Evolutionary conservation across 1,140 invertebrate genomes (phyloP).

Genomic region (Pteromalus puparum): DNA sequence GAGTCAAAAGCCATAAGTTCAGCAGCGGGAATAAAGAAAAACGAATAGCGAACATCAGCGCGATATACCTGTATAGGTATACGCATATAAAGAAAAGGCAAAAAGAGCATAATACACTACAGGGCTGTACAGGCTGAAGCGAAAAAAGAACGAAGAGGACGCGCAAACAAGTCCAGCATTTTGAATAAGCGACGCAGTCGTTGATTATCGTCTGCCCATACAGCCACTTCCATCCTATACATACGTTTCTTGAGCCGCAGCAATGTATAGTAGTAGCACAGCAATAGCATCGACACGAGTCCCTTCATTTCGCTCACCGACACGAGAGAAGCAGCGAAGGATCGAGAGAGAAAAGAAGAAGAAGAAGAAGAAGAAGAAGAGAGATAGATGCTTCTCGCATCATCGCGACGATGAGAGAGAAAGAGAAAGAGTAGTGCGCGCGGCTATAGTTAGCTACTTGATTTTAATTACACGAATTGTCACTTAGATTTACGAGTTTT

Average conservation of each 20-base stretch:
- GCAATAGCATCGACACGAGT: background rate
- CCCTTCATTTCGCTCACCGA: background rate
- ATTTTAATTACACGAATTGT: constrained; percentile 69
- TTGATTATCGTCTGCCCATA: constrained; percentile 16
- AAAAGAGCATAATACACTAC: background rate
- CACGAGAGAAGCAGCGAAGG: background rate
- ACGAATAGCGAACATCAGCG: background rate
- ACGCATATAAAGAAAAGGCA: background rate
- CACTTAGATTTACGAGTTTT: constrained; percentile 62
- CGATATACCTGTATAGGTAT: background rate
- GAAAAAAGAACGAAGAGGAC: constrained; percentile 1
- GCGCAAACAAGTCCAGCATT: constrained; percentile 19
- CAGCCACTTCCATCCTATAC: background rate
- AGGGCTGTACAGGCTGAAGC: background rate
- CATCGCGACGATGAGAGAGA: background rate
- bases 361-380: background rate
- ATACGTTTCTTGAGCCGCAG: background rate
- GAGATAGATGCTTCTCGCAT: constrained; percentile 18
- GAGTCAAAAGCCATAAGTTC: background rate
- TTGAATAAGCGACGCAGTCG: constrained; percentile 6
- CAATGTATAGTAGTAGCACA: background rate
- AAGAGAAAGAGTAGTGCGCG: no score
- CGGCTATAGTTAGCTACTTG: constrained; percentile 61
- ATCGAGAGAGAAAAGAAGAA: background rate
- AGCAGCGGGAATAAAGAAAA: background rate